Evolutionary conservation across 2,113 vertebrate species (phyloP), one percentile per base, ranked within the genome.

Genomic region (Leptobrachium ailaonicum): DNA sequence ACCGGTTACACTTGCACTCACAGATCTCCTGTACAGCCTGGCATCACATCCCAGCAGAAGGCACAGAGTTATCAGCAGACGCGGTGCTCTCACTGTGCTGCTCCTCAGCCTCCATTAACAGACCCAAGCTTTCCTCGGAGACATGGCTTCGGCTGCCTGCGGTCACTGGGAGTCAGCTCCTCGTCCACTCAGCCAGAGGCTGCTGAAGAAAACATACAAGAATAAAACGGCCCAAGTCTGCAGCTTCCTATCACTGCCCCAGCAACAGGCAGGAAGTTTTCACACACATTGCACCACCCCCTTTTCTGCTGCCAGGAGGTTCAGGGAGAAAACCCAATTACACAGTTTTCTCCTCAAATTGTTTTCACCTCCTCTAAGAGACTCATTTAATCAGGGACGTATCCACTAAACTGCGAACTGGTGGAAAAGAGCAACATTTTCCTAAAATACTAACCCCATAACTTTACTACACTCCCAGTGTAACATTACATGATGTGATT

Each of bases 261-360:
- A 69, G 75, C 66, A 69, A 70, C 75, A 77, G 66, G 66, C 66
- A 68, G 53, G 66, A 45, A 45, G 44, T 20, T 54, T 32, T 20
- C 66, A 9, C 75, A 32, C 32, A 41, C 8, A 32, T n/a, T 6
- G 54, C 71, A 67, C 66, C 66, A 42, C 66, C 66, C 66, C 66
- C 7, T 9, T 64, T 20, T 8, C 11, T 62, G 6, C 11, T 62
- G 62, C 10, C 3, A 2, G 60, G 10, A 63, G 7, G 1, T 20
- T 14, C 14, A 32, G 2, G 5, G 6, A 6, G 62, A 20, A 63
- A 14, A 63, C 62, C 47, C 20, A 32, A 32, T 32, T 32, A 32
- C 20, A 32, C 20, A 32, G 20, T 32, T 32, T 32, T 32, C 20
- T 32, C 20, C 20, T 32, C 20, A 32, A 32, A 32, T 32, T 32